Evolutionary conservation across 2,888 invertebrate genomes (phyloP), one percentile per base, ranked within the genome.

Genomic region (Agrochola lychnidis): DNA sequence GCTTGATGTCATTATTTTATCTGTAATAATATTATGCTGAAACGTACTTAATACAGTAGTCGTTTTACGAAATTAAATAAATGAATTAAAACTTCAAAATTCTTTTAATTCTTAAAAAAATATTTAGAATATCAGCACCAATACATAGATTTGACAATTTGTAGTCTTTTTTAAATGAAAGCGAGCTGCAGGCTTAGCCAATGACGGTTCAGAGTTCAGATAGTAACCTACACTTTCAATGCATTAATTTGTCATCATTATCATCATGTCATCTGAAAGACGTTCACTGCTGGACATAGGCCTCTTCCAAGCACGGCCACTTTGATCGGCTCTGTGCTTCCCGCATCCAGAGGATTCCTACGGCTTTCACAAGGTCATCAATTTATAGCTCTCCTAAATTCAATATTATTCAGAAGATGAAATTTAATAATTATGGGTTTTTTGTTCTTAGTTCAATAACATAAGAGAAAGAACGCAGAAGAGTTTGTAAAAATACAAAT

Each of bases 401-500:
- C 6, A n/a, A 40, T 56, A 40, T 36, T n/a, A 16, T n/a, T 56
- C 4, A n/a, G 10, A 67, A 22, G 4, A 22, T 51, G 4, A 36
- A 51, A 36, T 36, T 36, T 36, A 36, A 51, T n/a, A 51, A 51
- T 36, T 36, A n/a, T 22, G 22, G 30, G 7, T 1, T 36, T 51
- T 36, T n/a, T 36, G 16, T 5, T 67, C 22, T n/a, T 36, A 68
- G 10, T 61, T 56, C 30, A 56, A 59, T 48, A 42, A 59, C 40
- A 56, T 51, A 45, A 53, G 22, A 68, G 3, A 61, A 76, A 22
- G 36, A 81, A 66, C n/a, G 19, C 6, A 61, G 68, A 83, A 81
- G 69, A 84, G 71, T 78, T 81, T 64, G 74, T 70, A 64, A 73
- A 78, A 82, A 75, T 73, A 83, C 19, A 82, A 78, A 73, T 56